Evolutionary conservation across 2,888 invertebrate species (phyloP), one percentile per base, ranked within the genome.

Genomic region (Hyles lineata): DNA sequence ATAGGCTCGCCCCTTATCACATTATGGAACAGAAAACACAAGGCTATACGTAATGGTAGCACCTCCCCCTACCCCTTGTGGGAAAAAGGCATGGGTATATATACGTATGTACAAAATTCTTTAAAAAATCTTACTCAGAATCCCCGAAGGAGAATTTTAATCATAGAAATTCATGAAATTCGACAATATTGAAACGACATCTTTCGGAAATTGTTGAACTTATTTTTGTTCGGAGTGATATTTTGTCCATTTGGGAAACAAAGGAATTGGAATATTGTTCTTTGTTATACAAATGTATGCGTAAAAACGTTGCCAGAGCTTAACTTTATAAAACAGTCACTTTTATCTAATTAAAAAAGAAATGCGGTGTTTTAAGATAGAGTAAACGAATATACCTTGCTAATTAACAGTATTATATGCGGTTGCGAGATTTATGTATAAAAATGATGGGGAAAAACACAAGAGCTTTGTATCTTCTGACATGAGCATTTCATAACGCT

Each of bases 401-500:
- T 43, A 62, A 32, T 29, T 21, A 50, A n/a, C 2, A 32, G 15
- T 25, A 7, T 50, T 50, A 21, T 21, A 11, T 23, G 8, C 23
- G 11, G 21, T 11, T 43, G n/a, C 19, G 11, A 70, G 8, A 19
- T 15, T 59, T 58, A 70, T 59, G 59, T 17, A 70, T 35, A 70
- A 70, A n/a, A 32, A 5, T 55, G 55, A 55, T n/a, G 25, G 29
- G 9, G n/a, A 70, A 58, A 70, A 29, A 70, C 29, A 32, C 25
- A 52, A 19, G 21, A n/a, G 7, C 32, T 35, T 35, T 32, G 21
- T 32, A 35, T 70, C 55, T n/a, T 70, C 35, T 21, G 35, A 59
- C 70, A 59, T 59, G 35, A 21, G 23, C 32, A 71, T 69, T 71
- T 69, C 55, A 73, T 62, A 73, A 73, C 73, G 73, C 70, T 61